Evolutionary conservation across 2,888 invertebrate species (phyloP).

Genomic region (Macrosiphum euphorbiae): DNA sequence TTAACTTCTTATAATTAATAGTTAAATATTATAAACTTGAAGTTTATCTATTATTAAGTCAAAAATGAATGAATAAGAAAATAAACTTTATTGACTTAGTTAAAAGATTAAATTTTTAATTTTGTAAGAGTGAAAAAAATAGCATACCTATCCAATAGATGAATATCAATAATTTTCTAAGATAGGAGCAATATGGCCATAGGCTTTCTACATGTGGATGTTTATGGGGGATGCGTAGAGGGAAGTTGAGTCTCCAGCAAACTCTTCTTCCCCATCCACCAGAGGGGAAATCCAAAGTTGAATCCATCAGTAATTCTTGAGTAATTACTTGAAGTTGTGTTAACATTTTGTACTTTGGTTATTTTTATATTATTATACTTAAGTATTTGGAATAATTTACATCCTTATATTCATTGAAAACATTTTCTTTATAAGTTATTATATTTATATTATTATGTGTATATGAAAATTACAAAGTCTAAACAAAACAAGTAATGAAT

Average conservation of each 20-base stretch:
- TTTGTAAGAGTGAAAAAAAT: background rate
- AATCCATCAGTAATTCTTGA: background rate
- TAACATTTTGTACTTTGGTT: background rate
- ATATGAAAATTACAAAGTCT: background rate
- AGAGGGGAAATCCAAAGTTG: background rate
- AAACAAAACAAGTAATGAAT: background rate
- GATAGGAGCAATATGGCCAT: background rate
- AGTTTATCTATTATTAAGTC: background rate
- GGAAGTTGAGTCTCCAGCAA: background rate
- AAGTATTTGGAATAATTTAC: background rate
- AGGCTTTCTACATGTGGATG: background rate
- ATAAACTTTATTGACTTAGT: background rate
- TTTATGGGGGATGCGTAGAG: background rate
- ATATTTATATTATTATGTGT: background rate
- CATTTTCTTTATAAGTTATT: background rate
- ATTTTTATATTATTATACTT: background rate
- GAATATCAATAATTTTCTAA: background rate
- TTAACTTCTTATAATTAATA: background rate
- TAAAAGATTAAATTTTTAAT: background rate
- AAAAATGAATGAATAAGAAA: background rate
- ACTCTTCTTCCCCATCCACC: background rate
- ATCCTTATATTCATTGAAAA: background rate
- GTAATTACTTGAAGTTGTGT: background rate
- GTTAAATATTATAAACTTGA: background rate
- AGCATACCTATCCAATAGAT: background rate